These are phyloP conservation scores for Rosalia funebris DNA, from an alignment of 2,888 invertebrate genomes.

Conservation along the genomic window DNA sequence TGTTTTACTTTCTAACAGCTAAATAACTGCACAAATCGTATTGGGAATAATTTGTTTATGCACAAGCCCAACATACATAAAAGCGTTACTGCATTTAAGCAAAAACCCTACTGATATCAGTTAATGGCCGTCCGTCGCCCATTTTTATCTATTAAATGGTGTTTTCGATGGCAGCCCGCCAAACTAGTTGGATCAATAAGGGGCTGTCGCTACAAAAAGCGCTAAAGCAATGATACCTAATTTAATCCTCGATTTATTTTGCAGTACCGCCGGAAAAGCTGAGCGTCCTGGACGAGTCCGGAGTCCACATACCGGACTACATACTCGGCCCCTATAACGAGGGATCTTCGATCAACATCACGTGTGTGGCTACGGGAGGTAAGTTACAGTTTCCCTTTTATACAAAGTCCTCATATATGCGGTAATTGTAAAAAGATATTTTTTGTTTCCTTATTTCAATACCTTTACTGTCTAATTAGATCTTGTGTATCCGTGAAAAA, in stretches of 20 bases:
- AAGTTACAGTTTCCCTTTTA: no score
- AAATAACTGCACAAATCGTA: no score
- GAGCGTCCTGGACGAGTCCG: constrained; percentile 82
- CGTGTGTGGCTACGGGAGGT: constrained; percentile 89
- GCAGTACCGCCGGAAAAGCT: constrained; percentile 85
- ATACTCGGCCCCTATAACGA: constrained; percentile 87
- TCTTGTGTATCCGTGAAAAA: no score
- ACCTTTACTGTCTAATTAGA: no score
- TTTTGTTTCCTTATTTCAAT: no score
- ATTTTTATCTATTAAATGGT: background rate
- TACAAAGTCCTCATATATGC: no score
- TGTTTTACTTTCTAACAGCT: no score
- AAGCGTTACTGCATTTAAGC: no score
- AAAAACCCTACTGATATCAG: background rate
- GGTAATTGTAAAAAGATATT: no score
- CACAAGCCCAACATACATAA: no score
- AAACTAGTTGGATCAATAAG: background rate
- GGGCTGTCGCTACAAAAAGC: background rate
- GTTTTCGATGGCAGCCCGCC: background rate
- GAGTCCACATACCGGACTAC: constrained; percentile 78
- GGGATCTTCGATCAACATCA: constrained; percentile 82
- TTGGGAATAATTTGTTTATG: no score
- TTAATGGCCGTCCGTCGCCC: background rate
- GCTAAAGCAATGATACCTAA: background rate
- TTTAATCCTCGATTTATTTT: constrained; percentile 28